phyloP scores from a whole-genome alignment of 2,797 vertebrate genomes.

The Squalus acanthias region DNA sequence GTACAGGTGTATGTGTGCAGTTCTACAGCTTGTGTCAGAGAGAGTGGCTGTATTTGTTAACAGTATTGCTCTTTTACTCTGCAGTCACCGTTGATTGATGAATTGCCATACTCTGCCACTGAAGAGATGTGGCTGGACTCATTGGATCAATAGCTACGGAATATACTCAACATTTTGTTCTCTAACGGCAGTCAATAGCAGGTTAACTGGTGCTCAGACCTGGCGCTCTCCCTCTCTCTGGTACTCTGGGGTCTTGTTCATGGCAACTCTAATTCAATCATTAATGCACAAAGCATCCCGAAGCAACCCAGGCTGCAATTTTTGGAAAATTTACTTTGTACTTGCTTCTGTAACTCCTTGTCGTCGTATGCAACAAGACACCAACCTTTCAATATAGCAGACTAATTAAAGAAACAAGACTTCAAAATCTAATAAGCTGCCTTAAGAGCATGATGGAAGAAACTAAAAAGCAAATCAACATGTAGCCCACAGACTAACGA shows the following conservation, averaged over 20 bases:
- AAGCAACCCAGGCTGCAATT: neutral
- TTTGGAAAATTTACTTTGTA: neutral
- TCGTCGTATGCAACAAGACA: neutral
- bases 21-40: neutral
- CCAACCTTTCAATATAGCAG: neutral
- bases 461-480: conserved; percentile 6
- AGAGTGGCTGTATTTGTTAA: neutral
- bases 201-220: neutral
- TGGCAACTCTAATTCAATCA: conserved; percentile 39
- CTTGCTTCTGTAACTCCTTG: neutral
- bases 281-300: conserved; percentile 44
- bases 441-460: neutral
- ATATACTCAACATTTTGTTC: conserved; percentile 39
- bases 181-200: conserved; percentile 44
- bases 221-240: conserved; percentile 40
- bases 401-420: neutral
- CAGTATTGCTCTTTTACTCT: neutral
- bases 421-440: neutral
- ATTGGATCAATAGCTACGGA: conserved; percentile 42
- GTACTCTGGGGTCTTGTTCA: conserved; percentile 39
- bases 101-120: conserved; percentile 32
- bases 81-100: neutral
- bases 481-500: neutral
- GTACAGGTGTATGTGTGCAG: no score
- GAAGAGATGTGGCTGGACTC: conserved; percentile 42